Evolutionary conservation across 2,113 vertebrate species (phyloP).

Genomic region (Mobula birostris): DNA sequence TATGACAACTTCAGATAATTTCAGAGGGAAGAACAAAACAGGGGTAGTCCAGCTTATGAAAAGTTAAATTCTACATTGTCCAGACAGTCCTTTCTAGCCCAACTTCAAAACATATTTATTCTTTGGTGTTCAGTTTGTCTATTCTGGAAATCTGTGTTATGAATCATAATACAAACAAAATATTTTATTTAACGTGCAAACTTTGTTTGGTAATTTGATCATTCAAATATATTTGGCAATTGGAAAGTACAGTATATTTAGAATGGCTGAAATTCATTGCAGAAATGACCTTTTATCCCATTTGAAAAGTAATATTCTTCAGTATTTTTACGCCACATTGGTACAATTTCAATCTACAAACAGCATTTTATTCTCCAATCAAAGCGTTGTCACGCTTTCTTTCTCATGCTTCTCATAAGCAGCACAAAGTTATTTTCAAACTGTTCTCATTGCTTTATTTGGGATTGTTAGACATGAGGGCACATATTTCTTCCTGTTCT

Average conservation of each 20-base stretch:
- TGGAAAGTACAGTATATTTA: neutral
- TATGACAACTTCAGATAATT: neutral
- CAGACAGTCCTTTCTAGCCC: neutral
- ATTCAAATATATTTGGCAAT: neutral
- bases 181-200: neutral
- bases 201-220: neutral
- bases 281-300: neutral
- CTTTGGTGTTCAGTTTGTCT: neutral
- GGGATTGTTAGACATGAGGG: neutral
- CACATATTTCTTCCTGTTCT: neutral
- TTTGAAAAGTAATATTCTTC: neutral
- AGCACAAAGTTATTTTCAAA: neutral
- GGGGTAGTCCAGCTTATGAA: neutral
- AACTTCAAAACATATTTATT: no score
- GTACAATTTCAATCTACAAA: neutral
- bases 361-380: neutral
- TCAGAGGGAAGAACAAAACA: neutral
- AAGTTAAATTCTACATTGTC: neutral
- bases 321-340: neutral
- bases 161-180: neutral
- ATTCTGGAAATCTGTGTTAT: neutral
- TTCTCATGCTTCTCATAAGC: neutral
- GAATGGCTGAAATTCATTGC: neutral
- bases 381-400: neutral
- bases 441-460: neutral